These are phyloP conservation scores for Melanerpes aurifrons DNA, from an alignment of 2,113 vertebrate species.

Conservation along the genomic window DNA sequence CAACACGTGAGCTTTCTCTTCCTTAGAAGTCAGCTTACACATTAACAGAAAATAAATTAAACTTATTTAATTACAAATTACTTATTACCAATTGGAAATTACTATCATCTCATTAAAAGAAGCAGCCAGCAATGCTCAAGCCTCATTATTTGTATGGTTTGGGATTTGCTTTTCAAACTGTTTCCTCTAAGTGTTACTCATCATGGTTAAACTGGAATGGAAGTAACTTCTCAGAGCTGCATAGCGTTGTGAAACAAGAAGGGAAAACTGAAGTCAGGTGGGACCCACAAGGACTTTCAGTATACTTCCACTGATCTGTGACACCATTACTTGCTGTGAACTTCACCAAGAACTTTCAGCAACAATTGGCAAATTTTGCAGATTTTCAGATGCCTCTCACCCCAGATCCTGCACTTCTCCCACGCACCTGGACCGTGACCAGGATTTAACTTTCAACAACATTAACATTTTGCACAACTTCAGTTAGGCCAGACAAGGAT, in stretches of 20 bases:
- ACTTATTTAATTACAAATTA: slow-evolving; percentile 6
- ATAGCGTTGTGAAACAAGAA: neutral
- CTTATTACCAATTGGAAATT: neutral
- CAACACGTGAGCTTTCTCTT: neutral
- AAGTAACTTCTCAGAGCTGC: neutral
- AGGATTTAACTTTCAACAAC: neutral
- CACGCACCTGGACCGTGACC: neutral
- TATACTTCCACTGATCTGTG: neutral
- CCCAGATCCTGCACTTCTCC: neutral
- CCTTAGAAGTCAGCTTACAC: neutral
- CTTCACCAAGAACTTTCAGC: neutral
- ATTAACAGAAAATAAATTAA: slow-evolving; percentile 30
- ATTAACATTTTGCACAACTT: neutral
- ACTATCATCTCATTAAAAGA: neutral
- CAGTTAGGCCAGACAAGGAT: neutral
- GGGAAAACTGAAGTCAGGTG: neutral
- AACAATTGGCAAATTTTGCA: neutral
- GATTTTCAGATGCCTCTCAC: neutral
- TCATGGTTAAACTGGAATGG: neutral
- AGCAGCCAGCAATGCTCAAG: neutral
- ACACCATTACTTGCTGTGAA: neutral
- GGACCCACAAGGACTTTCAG: neutral
- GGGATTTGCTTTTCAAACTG: neutral
- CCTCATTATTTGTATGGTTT: neutral
- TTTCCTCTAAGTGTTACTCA: neutral